Evolutionary conservation across 2,888 invertebrate species (phyloP).

Genomic region (Drosophila anceps): DNA sequence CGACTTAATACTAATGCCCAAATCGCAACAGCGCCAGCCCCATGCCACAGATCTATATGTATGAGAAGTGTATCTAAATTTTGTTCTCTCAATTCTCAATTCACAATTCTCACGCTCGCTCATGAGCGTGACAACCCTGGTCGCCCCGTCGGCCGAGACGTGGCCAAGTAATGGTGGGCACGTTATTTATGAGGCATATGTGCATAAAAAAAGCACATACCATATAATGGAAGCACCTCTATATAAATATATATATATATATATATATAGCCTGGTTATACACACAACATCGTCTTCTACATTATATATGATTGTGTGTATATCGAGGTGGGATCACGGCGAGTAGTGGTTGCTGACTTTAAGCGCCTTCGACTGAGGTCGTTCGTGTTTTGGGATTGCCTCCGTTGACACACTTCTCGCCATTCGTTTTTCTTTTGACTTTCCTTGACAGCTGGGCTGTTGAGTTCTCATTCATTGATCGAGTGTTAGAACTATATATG

Average conservation of each 20-base stretch:
- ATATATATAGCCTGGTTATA: conserved; percentile 45
- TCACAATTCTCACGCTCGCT: conserved; percentile 13
- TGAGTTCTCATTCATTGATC: conserved; percentile 39
- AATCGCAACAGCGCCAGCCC: conserved; percentile 50
- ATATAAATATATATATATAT: conserved; percentile 40
- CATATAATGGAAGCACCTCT: conserved; percentile 67
- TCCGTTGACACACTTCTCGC: conserved; percentile 63
- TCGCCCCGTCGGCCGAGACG: conserved; percentile 29
- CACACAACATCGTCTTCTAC: conserved; percentile 18
- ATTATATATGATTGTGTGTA: conserved; percentile 7
- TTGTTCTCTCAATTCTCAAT: conserved; percentile 11
- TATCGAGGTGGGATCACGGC: conserved; percentile 16
- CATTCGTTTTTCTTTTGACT: conserved; percentile 17
- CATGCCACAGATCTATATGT: conserved; percentile 57
- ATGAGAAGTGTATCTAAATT: conserved; percentile 4
- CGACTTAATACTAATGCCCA: conserved; percentile 81
- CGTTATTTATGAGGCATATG: conserved; percentile 76
- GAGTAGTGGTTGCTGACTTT: conserved; percentile 47
- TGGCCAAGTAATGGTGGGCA: conserved; percentile 74
- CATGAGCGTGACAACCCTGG: conserved; percentile 64
- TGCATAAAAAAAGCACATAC: conserved; percentile 73
- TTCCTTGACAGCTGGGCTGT: conserved; percentile 21
- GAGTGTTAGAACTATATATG: not conserved
- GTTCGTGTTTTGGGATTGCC: conserved; percentile 41
- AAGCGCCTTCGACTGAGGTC: conserved; percentile 45